A percentile compares a stretch with the other conserved stretches of the same genome.
Evolutionary conservation across 2,888 invertebrate species (phyloP).

Genomic region (Drosophila austrosaltans): DNA sequence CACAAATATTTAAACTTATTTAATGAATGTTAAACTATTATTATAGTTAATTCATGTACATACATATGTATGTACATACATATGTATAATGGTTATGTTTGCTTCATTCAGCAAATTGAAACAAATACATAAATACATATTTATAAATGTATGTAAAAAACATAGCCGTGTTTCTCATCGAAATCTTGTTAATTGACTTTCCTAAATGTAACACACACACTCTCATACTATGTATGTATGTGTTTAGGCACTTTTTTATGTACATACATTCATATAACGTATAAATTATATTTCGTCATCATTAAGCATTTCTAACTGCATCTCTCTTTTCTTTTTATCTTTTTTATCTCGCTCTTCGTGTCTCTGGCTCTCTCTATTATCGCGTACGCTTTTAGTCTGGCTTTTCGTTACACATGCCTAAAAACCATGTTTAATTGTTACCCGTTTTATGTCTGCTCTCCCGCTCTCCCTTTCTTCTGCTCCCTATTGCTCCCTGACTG

Average conservation of each 20-base stretch:
- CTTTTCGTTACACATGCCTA: conserved; percentile 44
- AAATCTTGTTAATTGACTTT: no score
- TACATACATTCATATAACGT: neutral
- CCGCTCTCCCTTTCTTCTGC: neutral
- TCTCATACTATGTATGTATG: neutral
- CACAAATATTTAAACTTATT: no score
- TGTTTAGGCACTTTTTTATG: neutral
- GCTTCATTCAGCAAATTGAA: no score
- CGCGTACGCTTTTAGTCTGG: conserved; percentile 3
- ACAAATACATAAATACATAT: no score
- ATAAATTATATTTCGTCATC: conserved; percentile 1
- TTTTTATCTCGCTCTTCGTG: neutral
- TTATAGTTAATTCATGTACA: no score
- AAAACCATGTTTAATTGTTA: conserved; percentile 70
- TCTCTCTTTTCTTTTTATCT: neutral
- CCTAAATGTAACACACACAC: neutral
- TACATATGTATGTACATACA: no score
- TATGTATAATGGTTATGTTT: no score
- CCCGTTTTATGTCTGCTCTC: conserved; percentile 45
- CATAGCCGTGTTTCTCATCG: no score
- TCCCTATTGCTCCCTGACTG: neutral
- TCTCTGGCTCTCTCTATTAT: neutral
- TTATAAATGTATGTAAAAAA: no score
- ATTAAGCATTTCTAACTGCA: neutral
- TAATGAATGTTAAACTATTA: no score